Base-by-base conservation (phyloP, 2,113 vertebrate species). In the Alethe diademata region DNA sequence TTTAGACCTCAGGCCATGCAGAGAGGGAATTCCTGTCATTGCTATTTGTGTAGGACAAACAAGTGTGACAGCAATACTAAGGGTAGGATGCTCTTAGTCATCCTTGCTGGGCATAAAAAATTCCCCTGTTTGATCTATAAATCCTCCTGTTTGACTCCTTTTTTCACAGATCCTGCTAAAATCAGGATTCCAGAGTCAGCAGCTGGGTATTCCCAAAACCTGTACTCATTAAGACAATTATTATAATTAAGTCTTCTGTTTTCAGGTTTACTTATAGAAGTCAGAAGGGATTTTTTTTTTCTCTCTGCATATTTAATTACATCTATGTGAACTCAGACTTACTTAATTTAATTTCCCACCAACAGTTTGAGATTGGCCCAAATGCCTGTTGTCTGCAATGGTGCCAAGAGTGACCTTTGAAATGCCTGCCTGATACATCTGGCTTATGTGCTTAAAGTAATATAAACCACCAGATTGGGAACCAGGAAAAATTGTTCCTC, bases 241-340 rank as follows among this genome's bases (percentile, higher is more conserved):
- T 89, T 70, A 79, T 90, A 93, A 94, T 94, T 95, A 94, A 95
- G 56, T 79, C 92, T 90, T 62, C 70, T 93, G 38, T 94, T 95
- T 92, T 80, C 92, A 93, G 71, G 60, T 86, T 92, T 94, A 69
- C 90, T 73, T 81, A 40, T 7, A 76, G 86, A 85, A 94, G 47
- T 80, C 82, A 94, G 79, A 88, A 90, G 82, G 65, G 74, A 79
- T 88, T 79, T 79, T 79, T 40, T 40, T 86, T 38, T 9, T 11
- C 11, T 54, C 61, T 86, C 71, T 58, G 61, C 6, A 3, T 17
- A 42, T 86, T 54, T 94, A 94, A 95, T 96, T 93, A 80, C 71
- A 76, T 84, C 64, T 78, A 6, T 64, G 26, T 29, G 73, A 92
- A 66, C 73, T 58, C 35, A 19, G 56, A 90, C 58, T 76, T 90